Percentiles rank a stretch among this genome's conserved stretches.
Evolutionary conservation across 2,888 invertebrate species (phyloP).

Genomic region (Habrosyne pyritoides): DNA sequence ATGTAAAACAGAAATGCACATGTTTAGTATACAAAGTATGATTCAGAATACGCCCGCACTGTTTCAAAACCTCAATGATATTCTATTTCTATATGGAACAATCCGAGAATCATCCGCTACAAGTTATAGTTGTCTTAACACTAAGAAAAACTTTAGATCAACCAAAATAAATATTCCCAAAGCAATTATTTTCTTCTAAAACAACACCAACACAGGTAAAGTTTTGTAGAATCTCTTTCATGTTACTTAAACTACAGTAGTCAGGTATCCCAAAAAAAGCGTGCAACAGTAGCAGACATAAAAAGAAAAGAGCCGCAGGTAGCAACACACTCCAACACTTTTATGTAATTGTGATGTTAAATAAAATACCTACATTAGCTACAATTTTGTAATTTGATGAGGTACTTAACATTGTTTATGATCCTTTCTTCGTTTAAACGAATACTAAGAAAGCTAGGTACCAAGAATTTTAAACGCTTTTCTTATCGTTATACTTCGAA

Average conservation of each 20-base stretch:
- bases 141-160: no score
- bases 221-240: background rate
- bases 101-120: background rate
- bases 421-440: no score
- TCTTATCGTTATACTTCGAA: no score
- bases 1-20: background rate
- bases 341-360: constrained; percentile 50
- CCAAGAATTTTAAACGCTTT: no score
- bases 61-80: background rate
- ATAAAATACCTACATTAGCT: constrained; percentile 53
- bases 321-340: constrained; percentile 41
- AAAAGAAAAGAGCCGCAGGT: constrained; percentile 55
- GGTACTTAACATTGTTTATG: no score
- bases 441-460: no score
- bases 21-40: background rate
- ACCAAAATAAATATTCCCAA: background rate
- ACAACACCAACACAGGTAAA: constrained; percentile 2
- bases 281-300: constrained; percentile 43
- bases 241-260: background rate
- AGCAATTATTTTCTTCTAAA: no score
- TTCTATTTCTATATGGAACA: background rate
- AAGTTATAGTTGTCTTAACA: no score
- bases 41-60: background rate
- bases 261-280: constrained; percentile 12
- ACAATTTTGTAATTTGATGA: constrained; percentile 27